These are phyloP conservation scores for Perca schrenkii DNA, from an alignment of 2,113 vertebrate genomes.

Conservation along the genomic window DNA sequence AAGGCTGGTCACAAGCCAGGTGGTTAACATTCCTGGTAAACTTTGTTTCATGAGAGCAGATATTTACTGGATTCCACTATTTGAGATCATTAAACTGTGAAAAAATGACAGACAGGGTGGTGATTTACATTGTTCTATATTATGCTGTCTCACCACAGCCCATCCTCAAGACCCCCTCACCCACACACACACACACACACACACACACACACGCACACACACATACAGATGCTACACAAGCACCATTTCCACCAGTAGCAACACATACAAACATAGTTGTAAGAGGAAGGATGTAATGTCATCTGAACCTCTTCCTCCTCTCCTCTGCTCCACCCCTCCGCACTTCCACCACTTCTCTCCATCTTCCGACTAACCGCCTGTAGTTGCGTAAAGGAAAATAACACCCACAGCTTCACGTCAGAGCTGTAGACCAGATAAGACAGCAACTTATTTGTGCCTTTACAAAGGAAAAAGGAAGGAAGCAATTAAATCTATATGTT, in stretches of 20 bases:
- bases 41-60: not conserved
- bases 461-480: conserved; percentile 17
- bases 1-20: not conserved
- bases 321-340: conserved; percentile 8
- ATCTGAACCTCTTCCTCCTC: conserved; percentile 39
- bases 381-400: conserved; percentile 22
- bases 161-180: conserved; percentile 16
- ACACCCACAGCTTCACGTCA: conserved; percentile 8
- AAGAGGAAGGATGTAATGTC: conserved; percentile 74
- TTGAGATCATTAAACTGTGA: conserved; percentile 40
- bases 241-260: conserved; percentile 29
- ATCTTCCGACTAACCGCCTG: not conserved
- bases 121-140: conserved; percentile 22
- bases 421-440: conserved; percentile 18
- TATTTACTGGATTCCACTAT: conserved; percentile 43
- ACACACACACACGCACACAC: not conserved
- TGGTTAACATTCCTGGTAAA: not conserved
- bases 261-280: conserved; percentile 36
- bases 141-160: conserved; percentile 34
- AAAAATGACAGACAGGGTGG: conserved; percentile 5
- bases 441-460: not conserved
- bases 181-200: not conserved
- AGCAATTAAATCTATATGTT: conserved; percentile 15
- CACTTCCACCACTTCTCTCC: conserved; percentile 30
- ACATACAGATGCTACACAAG: not conserved